A percentile compares a stretch with the other conserved stretches of the same genome.
These are phyloP conservation scores for Zeus faber DNA, from an alignment of 2,113 vertebrate species.

Conservation along the genomic window DNA sequence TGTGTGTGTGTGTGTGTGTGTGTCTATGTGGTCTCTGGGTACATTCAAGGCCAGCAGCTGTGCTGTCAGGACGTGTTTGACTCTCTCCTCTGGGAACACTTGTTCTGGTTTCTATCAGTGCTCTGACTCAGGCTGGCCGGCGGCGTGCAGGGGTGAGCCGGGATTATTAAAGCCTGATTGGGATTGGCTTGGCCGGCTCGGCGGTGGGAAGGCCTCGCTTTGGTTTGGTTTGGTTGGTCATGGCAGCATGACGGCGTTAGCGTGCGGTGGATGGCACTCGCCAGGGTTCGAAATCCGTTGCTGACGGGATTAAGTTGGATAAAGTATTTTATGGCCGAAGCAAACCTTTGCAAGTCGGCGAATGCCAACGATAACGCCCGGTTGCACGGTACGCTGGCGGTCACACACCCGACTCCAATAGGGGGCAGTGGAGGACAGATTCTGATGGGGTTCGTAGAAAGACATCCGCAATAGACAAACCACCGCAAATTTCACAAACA, in stretches of 20 bases:
- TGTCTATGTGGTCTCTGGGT: constrained; percentile 28
- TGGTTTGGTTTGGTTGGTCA: constrained; percentile 44
- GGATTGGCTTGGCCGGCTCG: constrained; percentile 41
- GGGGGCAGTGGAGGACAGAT: too few species aligned
- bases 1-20: constrained; percentile 18
- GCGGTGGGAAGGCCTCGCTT: constrained; percentile 38
- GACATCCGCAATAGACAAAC: too few species aligned
- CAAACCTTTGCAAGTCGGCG: too few species aligned
- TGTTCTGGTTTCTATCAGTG: constrained; percentile 65
- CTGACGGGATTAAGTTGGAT: constrained; percentile 48
- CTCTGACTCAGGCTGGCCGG: constrained; percentile 24
- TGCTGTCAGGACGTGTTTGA: constrained; percentile 57
- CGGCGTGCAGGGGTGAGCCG: constrained; percentile 35
- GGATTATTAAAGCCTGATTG: constrained; percentile 57
- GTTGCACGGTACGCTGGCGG: too few species aligned
- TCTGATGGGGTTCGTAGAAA: too few species aligned
- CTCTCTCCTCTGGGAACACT: constrained; percentile 53
- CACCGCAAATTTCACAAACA: too few species aligned
- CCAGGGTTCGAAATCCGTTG: constrained; percentile 30
- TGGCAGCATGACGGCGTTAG: constrained; percentile 47
- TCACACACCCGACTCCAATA: too few species aligned
- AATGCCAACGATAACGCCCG: too few species aligned
- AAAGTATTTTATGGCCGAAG: too few species aligned
- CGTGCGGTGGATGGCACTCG: constrained; percentile 30
- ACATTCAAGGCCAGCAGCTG: constrained; percentile 63